phyloP scores from a whole-genome alignment of 2,113 vertebrate genomes.

The Mormyrus lacerda region DNA sequence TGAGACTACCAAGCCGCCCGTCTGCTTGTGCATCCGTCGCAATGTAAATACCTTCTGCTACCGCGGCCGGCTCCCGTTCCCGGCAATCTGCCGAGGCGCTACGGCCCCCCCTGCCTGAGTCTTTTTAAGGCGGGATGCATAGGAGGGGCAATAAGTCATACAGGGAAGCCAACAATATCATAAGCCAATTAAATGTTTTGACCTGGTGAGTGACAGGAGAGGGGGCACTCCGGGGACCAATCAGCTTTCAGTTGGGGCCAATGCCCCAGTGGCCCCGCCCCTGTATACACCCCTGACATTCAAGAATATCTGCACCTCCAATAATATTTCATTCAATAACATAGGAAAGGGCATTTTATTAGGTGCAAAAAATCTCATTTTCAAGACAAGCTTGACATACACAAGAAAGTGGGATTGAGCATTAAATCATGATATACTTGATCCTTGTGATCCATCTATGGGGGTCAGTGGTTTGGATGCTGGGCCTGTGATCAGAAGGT shows the following conservation, averaged over 20 bases:
- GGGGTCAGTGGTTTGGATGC: neutral
- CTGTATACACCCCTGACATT: neutral
- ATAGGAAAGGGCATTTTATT: neutral
- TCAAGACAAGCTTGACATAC: neutral
- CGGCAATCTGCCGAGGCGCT: neutral
- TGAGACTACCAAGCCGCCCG: neutral
- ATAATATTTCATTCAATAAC: neutral
- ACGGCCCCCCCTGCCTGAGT: conserved; percentile 27
- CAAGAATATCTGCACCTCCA: neutral
- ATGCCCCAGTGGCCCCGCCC: neutral
- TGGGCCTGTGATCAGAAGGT: neutral
- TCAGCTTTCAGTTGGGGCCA: neutral
- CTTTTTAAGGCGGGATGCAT: neutral
- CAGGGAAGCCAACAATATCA: neutral
- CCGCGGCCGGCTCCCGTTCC: neutral
- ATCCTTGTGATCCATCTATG: neutral
- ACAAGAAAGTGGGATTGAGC: neutral
- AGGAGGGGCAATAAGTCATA: neutral
- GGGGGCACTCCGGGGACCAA: neutral
- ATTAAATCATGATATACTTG: neutral
- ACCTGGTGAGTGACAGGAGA: neutral
- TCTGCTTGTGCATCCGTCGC: neutral
- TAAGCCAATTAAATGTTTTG: neutral
- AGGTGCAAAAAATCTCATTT: neutral
- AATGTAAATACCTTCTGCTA: conserved; percentile 25